Evolutionary conservation across 2,888 invertebrate genomes (phyloP).

Genomic region (Cerceris ruficornis): DNA sequence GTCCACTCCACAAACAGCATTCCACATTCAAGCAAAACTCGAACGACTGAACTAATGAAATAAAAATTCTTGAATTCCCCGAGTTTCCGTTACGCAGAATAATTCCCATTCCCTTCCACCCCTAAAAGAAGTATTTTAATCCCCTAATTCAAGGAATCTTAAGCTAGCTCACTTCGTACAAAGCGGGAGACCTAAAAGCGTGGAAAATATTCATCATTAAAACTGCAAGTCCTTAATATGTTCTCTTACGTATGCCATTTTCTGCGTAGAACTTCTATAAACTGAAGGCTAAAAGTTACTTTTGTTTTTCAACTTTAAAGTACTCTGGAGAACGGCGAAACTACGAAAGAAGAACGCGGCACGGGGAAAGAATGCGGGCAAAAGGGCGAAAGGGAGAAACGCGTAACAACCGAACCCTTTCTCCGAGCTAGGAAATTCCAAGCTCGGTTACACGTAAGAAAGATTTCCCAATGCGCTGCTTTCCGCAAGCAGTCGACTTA

Average conservation of each 20-base stretch:
- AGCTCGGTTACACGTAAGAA: slow-evolving; percentile 32
- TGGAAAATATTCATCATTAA: too few relatives aligned
- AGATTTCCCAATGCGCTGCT: slow-evolving; percentile 54
- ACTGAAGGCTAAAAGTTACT: slow-evolving; percentile 16
- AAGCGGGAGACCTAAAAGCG: too few relatives aligned
- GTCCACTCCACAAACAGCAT: too few relatives aligned
- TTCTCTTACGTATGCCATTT: background rate
- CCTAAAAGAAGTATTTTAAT: too few relatives aligned
- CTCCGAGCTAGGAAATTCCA: slow-evolving; percentile 32
- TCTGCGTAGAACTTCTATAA: background rate
- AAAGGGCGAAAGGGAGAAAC: background rate
- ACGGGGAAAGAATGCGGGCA: background rate
- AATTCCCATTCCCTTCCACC: too few relatives aligned
- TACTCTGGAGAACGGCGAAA: slow-evolving; percentile 35
- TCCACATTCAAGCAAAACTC: too few relatives aligned
- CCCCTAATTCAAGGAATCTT: too few relatives aligned
- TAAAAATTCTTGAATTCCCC: too few relatives aligned
- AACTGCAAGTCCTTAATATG: background rate
- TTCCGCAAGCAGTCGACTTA: slow-evolving; percentile 31
- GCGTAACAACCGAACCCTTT: slow-evolving; percentile 20
- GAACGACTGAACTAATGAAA: too few relatives aligned
- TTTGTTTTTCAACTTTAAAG: slow-evolving; percentile 33
- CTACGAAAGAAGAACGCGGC: background rate
- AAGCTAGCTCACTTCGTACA: too few relatives aligned
- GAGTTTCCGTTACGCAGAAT: too few relatives aligned